phyloP scores from a whole-genome alignment of 2,888 invertebrate species.

The Apodemia zela region DNA sequence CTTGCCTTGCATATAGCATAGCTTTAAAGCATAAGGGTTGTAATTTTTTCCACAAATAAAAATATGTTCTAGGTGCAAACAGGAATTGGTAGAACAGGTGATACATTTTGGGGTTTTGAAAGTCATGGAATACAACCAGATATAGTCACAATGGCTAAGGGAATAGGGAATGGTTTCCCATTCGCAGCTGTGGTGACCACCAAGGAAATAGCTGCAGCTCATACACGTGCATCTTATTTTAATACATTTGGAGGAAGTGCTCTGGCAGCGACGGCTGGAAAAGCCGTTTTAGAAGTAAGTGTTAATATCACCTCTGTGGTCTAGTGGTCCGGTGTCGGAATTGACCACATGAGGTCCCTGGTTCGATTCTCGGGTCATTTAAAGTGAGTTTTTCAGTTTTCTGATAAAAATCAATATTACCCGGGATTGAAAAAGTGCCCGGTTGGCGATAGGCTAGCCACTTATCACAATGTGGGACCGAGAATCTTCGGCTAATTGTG shows the following conservation, averaged over 20 bases:
- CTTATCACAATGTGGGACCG: too few relatives aligned
- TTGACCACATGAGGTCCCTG: too few relatives aligned
- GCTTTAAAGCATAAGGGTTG: too few relatives aligned
- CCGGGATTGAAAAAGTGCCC: too few relatives aligned
- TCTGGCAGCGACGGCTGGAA: conserved; percentile 91
- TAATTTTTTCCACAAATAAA: neutral
- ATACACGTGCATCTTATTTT: conserved; percentile 90
- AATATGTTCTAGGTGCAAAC: conserved; percentile 88
- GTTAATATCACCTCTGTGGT: too few relatives aligned
- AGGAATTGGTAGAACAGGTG: conserved; percentile 97
- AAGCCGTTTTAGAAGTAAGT: conserved; percentile 81
- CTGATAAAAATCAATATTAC: too few relatives aligned
- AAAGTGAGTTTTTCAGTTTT: too few relatives aligned
- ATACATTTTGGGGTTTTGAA: conserved; percentile 98
- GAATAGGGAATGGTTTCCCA: conserved; percentile 97
- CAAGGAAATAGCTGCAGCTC: conserved; percentile 88
- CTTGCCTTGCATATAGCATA: too few relatives aligned
- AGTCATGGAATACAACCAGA: conserved; percentile 83
- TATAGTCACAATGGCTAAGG: conserved; percentile 97
- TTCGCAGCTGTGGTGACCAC: conserved; percentile 97
- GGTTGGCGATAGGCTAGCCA: too few relatives aligned
- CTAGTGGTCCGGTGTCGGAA: too few relatives aligned
- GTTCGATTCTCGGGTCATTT: too few relatives aligned
- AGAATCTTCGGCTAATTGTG: too few relatives aligned
- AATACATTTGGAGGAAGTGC: conserved; percentile 99